Percentiles rank a stretch among this genome's conserved stretches.
Evolutionary conservation across 2,113 vertebrate genomes (phyloP).

Genomic region (Chionis minor): DNA sequence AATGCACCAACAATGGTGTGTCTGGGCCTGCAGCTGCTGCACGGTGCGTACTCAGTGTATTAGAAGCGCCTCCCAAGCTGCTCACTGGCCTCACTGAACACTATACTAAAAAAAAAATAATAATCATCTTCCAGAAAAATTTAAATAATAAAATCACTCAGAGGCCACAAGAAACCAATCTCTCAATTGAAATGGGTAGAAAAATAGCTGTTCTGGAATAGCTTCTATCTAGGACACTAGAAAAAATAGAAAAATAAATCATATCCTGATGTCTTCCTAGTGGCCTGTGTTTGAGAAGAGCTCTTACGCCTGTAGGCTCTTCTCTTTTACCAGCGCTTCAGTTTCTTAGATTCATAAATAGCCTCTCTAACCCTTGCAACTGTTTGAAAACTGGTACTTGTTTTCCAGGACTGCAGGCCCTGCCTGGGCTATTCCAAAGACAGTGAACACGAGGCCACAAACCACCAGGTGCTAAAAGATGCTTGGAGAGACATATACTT

Average conservation of each 20-base stretch:
- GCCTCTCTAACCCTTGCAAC: not conserved
- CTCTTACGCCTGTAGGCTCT: not conserved
- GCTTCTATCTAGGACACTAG: not conserved
- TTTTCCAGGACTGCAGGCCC: not conserved
- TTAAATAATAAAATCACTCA: not conserved
- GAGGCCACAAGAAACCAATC: not conserved
- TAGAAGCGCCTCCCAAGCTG: not conserved
- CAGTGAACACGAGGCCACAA: not conserved
- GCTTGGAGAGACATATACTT: not conserved
- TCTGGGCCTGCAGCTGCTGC: not conserved
- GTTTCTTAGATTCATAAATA: not conserved
- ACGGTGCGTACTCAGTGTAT: not conserved
- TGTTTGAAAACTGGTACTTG: not conserved
- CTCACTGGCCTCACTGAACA: not conserved
- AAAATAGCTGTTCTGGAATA: not conserved
- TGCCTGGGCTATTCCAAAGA: not conserved
- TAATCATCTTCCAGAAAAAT: not conserved
- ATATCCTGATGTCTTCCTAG: not conserved
- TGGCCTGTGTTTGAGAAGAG: not conserved
- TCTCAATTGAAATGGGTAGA: not conserved
- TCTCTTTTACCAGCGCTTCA: not conserved
- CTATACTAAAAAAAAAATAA: not conserved
- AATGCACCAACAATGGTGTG: not conserved
- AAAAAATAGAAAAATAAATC: not conserved
- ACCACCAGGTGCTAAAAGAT: not conserved